Base-by-base conservation (phyloP, 2,888 invertebrate genomes). In the Beris morrisii region DNA sequence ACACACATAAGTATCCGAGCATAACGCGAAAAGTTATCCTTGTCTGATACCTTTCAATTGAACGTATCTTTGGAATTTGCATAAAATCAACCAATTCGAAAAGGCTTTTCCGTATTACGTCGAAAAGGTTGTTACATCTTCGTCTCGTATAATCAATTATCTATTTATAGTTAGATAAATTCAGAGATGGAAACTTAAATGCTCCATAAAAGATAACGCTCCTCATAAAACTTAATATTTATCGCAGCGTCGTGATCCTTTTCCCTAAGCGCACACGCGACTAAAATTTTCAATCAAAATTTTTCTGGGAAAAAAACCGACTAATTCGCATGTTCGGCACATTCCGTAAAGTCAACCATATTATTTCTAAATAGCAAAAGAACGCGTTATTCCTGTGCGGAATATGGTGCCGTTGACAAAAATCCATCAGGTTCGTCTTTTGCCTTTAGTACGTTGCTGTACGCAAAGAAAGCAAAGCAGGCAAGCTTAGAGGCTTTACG, bases 181-280 rank as follows among this genome's bases (percentile, higher is more conserved):
- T 13, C 15, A 11, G 38, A 52, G 31, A 58, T 58, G 46, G 45
- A 52, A 61, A 52, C 43, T 50, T 61, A 50, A 61, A 50, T 53
- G 38, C 31, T 38, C 67, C 67, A 67, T 67, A 67, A 67, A 67
- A 64, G 64, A 64, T 64, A 67, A 64, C 52, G 28, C 53, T 64
- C 43, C 56, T 56, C 64, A 57, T 67, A 64, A 67, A 63, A 64
- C 64, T 64, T 67, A 56, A 67, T 67, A 67, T 67, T 67, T 67
- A 67, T 67, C 53, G 64, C 32, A 44, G 13, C 50, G 63, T 57
- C 67, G 64, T 67, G 63, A 57, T 7, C 38, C 38, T 38, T 38
- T 38, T 38, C 38, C 5, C 38, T 38, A 38, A 38, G 38, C 38
- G 38, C 38, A 38, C 38, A 38, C 38, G 38, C 38, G 38, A 38